A percentile compares a stretch with the other conserved stretches of the same genome.
These are phyloP conservation scores for Typhlomys cinereus DNA, from an alignment of 2,113 vertebrate species.

Conservation along the genomic window DNA sequence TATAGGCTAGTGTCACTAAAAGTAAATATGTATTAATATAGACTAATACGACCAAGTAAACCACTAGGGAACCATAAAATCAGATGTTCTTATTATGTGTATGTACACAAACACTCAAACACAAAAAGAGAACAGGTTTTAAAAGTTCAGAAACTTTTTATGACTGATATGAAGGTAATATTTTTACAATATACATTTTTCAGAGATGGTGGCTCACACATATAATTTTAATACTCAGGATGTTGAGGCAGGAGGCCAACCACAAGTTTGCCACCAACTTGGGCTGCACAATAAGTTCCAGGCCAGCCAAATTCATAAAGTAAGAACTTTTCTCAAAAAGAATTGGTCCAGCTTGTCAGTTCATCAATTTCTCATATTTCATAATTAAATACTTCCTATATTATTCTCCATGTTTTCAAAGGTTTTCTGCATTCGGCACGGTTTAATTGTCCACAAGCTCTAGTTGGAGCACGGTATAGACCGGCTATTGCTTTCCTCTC, in stretches of 20 bases:
- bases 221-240: background rate
- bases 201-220: too few relatives aligned
- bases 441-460: too few relatives aligned
- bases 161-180: background rate
- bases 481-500: too few relatives aligned
- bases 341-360: background rate
- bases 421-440: too few relatives aligned
- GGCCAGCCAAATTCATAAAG: background rate
- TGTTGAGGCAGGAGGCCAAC: background rate
- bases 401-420: background rate
- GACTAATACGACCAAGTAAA: background rate
- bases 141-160: background rate
- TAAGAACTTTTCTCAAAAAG: background rate
- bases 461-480: too few relatives aligned
- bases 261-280: background rate
- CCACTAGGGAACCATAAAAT: background rate
- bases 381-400: background rate
- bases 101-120: background rate
- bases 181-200: background rate
- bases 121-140: background rate
- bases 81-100: rapidly evolving
- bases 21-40: background rate
- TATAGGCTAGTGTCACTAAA: background rate
- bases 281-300: background rate
- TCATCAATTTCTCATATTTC: background rate